A percentile compares a stretch with the other conserved stretches of the same genome.
These are phyloP conservation scores for Raphicerus campestris DNA, from an alignment of 2,113 vertebrate species.

Conservation along the genomic window DNA sequence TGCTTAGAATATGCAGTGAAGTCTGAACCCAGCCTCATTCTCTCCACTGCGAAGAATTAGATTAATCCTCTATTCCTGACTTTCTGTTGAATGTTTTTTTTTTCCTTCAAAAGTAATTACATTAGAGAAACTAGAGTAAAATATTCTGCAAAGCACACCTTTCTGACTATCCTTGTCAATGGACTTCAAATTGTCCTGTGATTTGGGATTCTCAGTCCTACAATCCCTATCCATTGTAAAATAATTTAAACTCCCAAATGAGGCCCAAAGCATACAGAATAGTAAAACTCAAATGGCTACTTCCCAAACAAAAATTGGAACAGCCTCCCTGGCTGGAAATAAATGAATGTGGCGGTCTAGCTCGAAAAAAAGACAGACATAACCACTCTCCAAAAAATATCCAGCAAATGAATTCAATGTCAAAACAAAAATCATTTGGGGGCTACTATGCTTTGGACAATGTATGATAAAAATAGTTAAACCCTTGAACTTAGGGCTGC, in stretches of 20 bases:
- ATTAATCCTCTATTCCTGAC: neutral
- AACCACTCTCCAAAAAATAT: neutral
- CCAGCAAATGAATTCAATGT: neutral
- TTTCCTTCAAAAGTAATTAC: constrained; percentile 35
- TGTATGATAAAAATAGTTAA: neutral
- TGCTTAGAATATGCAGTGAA: neutral
- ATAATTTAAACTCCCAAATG: constrained; percentile 57
- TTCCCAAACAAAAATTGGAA: constrained; percentile 41
- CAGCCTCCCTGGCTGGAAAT: neutral
- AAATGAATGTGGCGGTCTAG: neutral
- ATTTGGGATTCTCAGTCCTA: constrained; percentile 53
- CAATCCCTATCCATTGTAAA: constrained; percentile 51
- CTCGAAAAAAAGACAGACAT: neutral
- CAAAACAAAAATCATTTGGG: neutral
- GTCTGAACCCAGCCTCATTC: neutral
- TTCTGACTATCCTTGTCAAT: constrained; percentile 48
- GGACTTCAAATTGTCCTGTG: constrained; percentile 67
- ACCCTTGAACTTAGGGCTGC: neutral
- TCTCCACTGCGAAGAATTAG: neutral
- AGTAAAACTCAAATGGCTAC: constrained; percentile 36
- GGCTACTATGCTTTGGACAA: neutral
- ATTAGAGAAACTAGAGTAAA: constrained; percentile 53
- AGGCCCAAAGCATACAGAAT: constrained; percentile 15
- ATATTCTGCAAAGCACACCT: constrained; percentile 53
- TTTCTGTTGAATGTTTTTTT: constrained; percentile 19